Conservation (phyloP, 1,140 invertebrate species). For the Leptestheria dahalacensis region DNA sequence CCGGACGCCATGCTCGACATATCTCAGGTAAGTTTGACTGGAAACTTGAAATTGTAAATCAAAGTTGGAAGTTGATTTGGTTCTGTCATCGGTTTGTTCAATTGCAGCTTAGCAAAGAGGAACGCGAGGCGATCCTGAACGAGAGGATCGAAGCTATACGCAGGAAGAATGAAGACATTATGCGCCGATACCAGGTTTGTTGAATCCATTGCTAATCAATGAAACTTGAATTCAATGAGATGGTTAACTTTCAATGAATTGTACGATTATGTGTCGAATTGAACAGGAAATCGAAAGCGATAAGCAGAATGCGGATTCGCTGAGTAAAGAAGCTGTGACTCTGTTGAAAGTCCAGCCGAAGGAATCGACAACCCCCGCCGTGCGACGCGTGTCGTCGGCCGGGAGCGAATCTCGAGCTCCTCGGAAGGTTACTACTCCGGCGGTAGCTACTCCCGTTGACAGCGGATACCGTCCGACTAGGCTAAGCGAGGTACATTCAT, state of each 20-base stretch:
- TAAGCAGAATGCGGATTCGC: not conserved
- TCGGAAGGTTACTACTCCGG: not conserved
- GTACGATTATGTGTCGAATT: no score
- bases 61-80: no score
- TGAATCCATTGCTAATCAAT: no score
- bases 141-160: conserved; percentile 6
- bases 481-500: not conserved
- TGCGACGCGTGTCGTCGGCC: no score
- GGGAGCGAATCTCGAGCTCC: no score
- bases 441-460: not conserved
- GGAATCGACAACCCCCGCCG: no score
- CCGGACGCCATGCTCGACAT: not conserved
- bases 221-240: no score
- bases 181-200: not conserved
- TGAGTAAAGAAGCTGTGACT: not conserved
- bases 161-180: not conserved
- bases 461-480: not conserved
- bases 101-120: not conserved
- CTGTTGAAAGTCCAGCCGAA: not conserved
- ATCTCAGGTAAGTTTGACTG: not conserved
- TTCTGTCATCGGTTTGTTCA: not conserved
- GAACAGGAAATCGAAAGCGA: not conserved
- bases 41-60: not conserved
- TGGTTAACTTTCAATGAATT: no score
- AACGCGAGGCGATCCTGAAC: conserved; percentile 6